Evolutionary conservation across 2,888 invertebrate genomes (phyloP).

Genomic region (Lamellibrachia columna): DNA sequence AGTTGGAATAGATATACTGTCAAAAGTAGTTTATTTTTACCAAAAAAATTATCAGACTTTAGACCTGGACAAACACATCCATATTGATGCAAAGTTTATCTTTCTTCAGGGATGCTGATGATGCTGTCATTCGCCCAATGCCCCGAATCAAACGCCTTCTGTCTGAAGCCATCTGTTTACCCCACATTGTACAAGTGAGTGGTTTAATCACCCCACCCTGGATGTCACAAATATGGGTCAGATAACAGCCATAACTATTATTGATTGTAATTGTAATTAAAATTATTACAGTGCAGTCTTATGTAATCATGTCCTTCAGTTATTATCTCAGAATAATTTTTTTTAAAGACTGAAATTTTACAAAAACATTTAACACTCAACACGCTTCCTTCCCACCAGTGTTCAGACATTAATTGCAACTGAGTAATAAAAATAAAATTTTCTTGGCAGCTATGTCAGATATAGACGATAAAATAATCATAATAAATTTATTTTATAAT

Average conservation of each 20-base stretch:
- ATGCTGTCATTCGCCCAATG: constrained; percentile 94
- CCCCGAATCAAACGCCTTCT: constrained; percentile 89
- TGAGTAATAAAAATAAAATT: not conserved
- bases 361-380: not conserved
- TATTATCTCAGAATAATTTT: not conserved
- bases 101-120: constrained; percentile 79
- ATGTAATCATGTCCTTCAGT: not conserved
- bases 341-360: not conserved
- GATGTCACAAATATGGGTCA: not conserved
- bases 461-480: too few relatives aligned
- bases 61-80: not conserved
- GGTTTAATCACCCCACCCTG: not conserved
- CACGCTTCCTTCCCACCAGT: not conserved
- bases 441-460: too few relatives aligned
- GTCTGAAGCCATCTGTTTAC: constrained; percentile 87
- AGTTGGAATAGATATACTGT: too few relatives aligned
- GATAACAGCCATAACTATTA: not conserved
- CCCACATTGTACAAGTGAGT: constrained; percentile 82
- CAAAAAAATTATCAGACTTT: not conserved
- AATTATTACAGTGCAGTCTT: too few relatives aligned
- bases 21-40: too few relatives aligned
- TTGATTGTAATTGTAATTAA: not conserved
- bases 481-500: too few relatives aligned
- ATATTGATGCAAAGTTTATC: not conserved
- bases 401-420: not conserved